Evolutionary conservation across 2,888 invertebrate genomes (phyloP), one percentile per base, ranked within the genome.

Genomic region (Ecliptopera silaceata): DNA sequence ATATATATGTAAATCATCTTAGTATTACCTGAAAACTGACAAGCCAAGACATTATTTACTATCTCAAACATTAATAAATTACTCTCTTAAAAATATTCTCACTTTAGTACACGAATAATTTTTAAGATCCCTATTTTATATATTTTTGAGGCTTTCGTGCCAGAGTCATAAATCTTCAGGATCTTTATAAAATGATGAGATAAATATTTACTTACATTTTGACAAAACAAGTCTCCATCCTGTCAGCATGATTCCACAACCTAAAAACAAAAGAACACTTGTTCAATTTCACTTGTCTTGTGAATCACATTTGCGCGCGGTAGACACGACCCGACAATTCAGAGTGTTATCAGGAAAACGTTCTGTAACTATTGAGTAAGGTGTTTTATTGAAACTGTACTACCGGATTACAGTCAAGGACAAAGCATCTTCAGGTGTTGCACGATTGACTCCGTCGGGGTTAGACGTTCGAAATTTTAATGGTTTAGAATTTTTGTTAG

Each of bases 141-240:
- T n/a, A n/a, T n/a, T n/a, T n/a, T n/a, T n/a, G n/a, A n/a, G n/a
- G n/a, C n/a, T n/a, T n/a, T n/a, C n/a, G n/a, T n/a, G n/a, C n/a
- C n/a, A n/a, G n/a, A n/a, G n/a, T n/a, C n/a, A n/a, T n/a, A n/a
- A n/a, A n/a, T n/a, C n/a, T n/a, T n/a, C n/a, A n/a, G n/a, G n/a
- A 4, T 22, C 6, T 22, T 22, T 22, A n/a, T 6, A 12, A 1
- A n/a, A 3, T 1, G 4, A 32, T 12, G 3, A 32, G 6, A 32
- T 1, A 17, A n/a, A 38, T 8, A 8, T 20, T 10, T 71, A 90
- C 91, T 86, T 71, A 91, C 91, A 66, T 83, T 88, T 91, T 45
- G 91, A 91, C 43, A 91, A 63, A 13, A 61, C 72, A 22, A 90
- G 75, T 59, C 81, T 76, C 91, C 91, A 91, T 76, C 91, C 91